Percentiles rank a stretch among this genome's conserved stretches.
These are phyloP conservation scores for Anoura caudifer DNA, from an alignment of 2,113 vertebrate species.

Conservation along the genomic window DNA sequence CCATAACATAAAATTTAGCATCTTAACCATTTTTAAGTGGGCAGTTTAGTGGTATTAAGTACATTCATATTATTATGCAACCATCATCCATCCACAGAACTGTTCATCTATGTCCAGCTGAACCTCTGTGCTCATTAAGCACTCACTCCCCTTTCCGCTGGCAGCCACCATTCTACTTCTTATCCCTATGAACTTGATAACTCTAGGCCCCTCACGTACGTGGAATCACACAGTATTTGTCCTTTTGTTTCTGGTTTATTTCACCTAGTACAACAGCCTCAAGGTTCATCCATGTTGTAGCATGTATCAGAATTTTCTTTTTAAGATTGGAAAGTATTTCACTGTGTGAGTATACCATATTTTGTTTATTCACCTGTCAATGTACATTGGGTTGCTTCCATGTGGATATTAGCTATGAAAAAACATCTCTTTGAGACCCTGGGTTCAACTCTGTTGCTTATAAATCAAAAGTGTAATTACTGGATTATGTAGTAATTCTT, in stretches of 20 bases:
- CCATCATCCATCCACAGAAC: background rate
- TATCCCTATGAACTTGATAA: background rate
- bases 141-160: background rate
- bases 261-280: background rate
- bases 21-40: background rate
- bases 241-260: background rate
- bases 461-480: background rate
- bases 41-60: background rate
- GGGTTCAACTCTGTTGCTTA: background rate
- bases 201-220: background rate
- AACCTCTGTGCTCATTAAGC: background rate
- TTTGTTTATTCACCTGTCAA: background rate
- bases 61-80: rapidly evolving
- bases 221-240: background rate
- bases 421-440: too few relatives aligned
- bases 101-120: background rate
- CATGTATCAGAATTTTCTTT: background rate
- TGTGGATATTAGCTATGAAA: background rate
- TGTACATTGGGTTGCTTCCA: background rate
- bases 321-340: background rate
- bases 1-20: background rate
- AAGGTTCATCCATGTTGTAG: background rate
- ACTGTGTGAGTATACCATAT: too few relatives aligned
- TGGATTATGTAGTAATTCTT: background rate
- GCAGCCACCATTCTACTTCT: background rate